phyloP scores from a whole-genome alignment of 1,140 invertebrate species.

The Platyscapa corneri region DNA sequence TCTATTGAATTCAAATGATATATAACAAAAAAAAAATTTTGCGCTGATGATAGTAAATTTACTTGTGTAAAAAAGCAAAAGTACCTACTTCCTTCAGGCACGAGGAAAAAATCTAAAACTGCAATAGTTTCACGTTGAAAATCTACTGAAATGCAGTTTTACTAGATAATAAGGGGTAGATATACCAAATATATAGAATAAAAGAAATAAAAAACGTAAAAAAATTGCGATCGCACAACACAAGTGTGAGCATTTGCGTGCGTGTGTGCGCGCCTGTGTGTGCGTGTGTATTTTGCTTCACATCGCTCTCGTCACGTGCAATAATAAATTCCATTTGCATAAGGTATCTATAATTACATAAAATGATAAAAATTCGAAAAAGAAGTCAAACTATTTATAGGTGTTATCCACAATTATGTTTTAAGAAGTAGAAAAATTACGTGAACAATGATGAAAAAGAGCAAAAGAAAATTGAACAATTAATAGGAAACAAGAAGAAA shows the following conservation, averaged over 20 bases:
- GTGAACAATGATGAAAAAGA: constrained; percentile 9
- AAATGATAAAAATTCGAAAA: neutral
- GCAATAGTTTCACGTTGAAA: constrained; percentile 3
- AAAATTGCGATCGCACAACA: constrained; percentile 31
- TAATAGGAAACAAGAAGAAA: neutral
- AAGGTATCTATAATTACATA: constrained; percentile 38
- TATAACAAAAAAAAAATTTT: neutral
- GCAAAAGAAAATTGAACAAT: constrained; percentile 18
- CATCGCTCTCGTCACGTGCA: constrained; percentile 31
- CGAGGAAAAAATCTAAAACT: constrained; percentile 50
- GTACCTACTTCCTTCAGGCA: neutral
- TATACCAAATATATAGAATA: neutral
- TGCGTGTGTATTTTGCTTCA: neutral
- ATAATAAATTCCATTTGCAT: constrained; percentile 42
- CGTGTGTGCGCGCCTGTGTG: neutral
- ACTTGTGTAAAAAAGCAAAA: constrained; percentile 23
- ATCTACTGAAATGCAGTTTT: neutral
- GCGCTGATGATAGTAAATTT: constrained; percentile 5
- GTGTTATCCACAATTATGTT: constrained; percentile 40
- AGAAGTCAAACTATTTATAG: constrained; percentile 32
- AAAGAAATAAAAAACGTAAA: neutral
- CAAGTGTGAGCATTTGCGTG: constrained; percentile 10
- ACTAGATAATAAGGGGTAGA: constrained; percentile 18
- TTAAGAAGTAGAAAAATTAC: constrained; percentile 25
- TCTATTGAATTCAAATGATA: constrained; percentile 12